phyloP scores from a whole-genome alignment of 2,797 vertebrate species.

The Halcyon badia region DNA sequence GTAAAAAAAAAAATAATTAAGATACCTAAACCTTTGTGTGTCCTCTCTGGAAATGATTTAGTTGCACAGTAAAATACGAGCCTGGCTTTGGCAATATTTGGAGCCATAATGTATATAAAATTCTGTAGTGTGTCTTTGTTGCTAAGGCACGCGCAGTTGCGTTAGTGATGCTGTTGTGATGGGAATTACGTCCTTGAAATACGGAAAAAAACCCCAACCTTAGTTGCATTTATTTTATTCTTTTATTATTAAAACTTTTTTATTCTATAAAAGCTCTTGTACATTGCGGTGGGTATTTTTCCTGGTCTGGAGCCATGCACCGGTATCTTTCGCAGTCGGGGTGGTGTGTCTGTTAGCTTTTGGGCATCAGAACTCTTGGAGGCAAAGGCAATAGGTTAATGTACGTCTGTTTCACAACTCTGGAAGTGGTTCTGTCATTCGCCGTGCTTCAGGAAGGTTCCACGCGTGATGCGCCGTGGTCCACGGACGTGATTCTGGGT shows the following conservation, averaged over 20 bases:
- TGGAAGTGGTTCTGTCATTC: conserved; percentile 14
- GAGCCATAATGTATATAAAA: conserved; percentile 44
- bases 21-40: conserved; percentile 33
- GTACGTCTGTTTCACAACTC: neutral
- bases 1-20: neutral
- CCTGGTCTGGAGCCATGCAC: rapidly evolving
- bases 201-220: neutral
- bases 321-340: rapidly evolving
- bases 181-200: conserved; percentile 54
- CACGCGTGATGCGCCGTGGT: neutral
- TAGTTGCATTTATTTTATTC: neutral
- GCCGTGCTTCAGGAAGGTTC: conserved; percentile 59
- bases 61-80: conserved; percentile 9
- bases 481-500: neutral
- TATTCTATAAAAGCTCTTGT: neutral
- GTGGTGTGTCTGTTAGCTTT: neutral
- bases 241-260: neutral
- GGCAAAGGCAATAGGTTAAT: neutral
- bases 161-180: conserved; percentile 24
- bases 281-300: rapidly evolving
- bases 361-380: neutral
- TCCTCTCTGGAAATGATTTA: conserved; percentile 6
- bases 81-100: conserved; percentile 47
- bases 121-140: conserved; percentile 56
- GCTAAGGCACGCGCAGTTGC: conserved; percentile 30